These are phyloP conservation scores for Amazona ochrocephala DNA, from an alignment of 2,797 vertebrate species.

Conservation along the genomic window DNA sequence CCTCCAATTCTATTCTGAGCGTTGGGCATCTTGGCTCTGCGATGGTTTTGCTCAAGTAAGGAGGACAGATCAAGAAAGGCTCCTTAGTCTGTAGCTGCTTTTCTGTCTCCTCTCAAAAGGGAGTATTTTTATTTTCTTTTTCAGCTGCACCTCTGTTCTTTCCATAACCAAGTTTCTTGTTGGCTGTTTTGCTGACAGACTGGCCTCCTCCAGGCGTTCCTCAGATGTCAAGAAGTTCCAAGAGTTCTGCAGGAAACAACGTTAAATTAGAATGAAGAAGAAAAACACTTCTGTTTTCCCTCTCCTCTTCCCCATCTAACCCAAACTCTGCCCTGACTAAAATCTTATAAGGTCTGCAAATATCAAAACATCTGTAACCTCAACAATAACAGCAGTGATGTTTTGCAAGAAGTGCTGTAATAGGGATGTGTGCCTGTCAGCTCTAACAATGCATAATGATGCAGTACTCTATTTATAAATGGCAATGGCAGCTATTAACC, in stretches of 20 bases:
- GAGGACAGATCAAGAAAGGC: neutral
- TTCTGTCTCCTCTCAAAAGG: neutral
- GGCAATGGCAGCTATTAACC: conserved; percentile 48
- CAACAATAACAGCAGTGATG: too few relatives aligned
- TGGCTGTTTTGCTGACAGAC: conserved; percentile 10
- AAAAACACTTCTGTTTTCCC: neutral
- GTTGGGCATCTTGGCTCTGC: rapidly evolving
- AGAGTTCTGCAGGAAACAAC: neutral
- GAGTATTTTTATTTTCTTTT: neutral
- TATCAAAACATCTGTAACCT: conserved; percentile 6
- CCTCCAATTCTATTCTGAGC: neutral
- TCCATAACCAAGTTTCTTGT: conserved; percentile 2
- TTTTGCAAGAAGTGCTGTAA: neutral
- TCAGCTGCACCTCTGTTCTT: neutral
- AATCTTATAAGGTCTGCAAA: conserved; percentile 39
- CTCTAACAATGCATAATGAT: conserved; percentile 24
- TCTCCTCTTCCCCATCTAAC: neutral
- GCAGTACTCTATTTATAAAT: conserved; percentile 4
- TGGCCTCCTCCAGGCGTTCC: neutral
- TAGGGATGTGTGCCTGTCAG: conserved; percentile 30
- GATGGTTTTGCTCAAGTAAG: neutral
- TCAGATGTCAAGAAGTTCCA: conserved; percentile 3
- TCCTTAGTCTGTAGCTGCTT: neutral
- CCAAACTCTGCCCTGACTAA: conserved; percentile 40
- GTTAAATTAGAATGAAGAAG: conserved; percentile 28